Conservation (phyloP, 1,140 invertebrate genomes). For the Magallana angulata region DNA sequence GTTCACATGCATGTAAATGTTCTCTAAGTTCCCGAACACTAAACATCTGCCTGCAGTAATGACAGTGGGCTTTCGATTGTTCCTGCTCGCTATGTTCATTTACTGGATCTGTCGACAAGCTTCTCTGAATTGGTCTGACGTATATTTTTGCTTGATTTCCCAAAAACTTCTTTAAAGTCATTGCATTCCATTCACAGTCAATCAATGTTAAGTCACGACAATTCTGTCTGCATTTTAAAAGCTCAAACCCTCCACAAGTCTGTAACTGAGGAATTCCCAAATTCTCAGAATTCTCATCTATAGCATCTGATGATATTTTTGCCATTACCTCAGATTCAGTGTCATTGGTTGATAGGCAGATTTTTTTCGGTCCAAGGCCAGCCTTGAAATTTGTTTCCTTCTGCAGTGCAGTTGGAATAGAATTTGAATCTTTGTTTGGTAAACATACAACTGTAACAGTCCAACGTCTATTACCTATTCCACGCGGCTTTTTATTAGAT, state of each 20-base stretch:
- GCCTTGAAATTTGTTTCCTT: background rate
- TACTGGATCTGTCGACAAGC: background rate
- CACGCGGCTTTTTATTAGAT: background rate
- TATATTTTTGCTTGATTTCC: conserved; percentile 41
- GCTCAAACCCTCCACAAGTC: conserved; percentile 1
- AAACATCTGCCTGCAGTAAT: conserved; percentile 17
- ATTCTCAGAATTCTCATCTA: background rate
- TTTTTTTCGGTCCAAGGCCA: conserved; percentile 43
- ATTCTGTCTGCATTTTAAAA: conserved; percentile 8
- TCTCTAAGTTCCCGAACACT: background rate
- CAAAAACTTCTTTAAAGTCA: background rate
- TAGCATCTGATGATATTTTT: background rate
- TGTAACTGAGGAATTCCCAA: conserved; percentile 25
- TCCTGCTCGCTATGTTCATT: background rate
- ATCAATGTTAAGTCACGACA: background rate
- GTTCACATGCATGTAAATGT: conserved; percentile 15
- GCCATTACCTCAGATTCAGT: conserved; percentile 24
- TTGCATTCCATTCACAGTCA: background rate
- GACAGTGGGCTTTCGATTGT: background rate
- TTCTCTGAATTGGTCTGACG: conserved; percentile 6
- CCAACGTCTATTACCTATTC: background rate
- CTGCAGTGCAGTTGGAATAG: background rate
- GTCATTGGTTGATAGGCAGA: background rate
- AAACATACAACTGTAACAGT: background rate
- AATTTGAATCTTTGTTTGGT: background rate